Percentiles rank a stretch among this genome's conserved stretches.
phyloP scores from a whole-genome alignment of 2,797 vertebrate species.

The Pristis pectinata region DNA sequence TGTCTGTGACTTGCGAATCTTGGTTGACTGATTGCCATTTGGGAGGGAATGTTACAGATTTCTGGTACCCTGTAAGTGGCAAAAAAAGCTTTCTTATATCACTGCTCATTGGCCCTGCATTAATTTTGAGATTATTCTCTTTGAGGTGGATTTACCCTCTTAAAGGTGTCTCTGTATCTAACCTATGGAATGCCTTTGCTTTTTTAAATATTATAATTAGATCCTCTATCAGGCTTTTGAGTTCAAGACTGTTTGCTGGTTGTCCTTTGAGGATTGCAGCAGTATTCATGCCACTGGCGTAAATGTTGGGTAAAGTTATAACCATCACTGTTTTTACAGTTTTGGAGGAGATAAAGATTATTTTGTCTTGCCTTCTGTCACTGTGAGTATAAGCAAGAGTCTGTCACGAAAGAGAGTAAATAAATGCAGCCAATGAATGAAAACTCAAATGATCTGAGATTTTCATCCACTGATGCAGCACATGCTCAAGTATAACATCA shows the following conservation, averaged over 20 bases:
- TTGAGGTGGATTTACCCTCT: not conserved
- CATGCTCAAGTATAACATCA: not conserved
- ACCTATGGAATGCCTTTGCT: not conserved
- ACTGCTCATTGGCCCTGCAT: not conserved
- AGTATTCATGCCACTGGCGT: not conserved
- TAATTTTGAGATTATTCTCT: not conserved
- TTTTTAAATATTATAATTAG: too few species aligned
- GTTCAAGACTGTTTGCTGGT: too few species aligned
- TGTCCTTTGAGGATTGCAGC: not conserved
- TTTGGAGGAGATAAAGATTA: too few species aligned
- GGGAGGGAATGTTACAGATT: not conserved
- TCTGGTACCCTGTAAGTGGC: not conserved
- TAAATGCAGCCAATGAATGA: not conserved
- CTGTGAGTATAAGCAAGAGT: not conserved
- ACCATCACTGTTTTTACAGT: not conserved
- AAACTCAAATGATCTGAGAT: not conserved
- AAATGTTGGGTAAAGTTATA: not conserved
- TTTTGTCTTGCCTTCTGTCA: too few species aligned
- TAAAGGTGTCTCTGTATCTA: not conserved
- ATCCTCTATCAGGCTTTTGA: too few species aligned
- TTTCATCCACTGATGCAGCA: not conserved
- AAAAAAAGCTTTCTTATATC: not conserved
- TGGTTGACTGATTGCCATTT: not conserved
- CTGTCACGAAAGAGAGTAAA: not conserved
- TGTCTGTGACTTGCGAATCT: not conserved